Evolutionary conservation across 2,888 invertebrate species (phyloP).

Genomic region (Agrochola macilenta): DNA sequence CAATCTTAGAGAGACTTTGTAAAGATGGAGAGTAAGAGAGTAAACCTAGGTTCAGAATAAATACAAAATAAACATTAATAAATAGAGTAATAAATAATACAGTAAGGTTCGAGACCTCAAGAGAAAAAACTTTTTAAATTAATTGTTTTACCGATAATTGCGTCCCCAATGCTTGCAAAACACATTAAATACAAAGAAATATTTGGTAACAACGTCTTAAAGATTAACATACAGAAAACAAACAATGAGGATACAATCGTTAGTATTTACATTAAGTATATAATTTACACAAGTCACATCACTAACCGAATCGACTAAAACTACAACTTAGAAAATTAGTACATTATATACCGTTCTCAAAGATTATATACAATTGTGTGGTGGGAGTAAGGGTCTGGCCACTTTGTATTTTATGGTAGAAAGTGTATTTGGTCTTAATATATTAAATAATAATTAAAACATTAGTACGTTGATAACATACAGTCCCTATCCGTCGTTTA

Average conservation of each 20-base stretch:
- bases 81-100: slow-evolving; percentile 50
- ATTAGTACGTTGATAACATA: slow-evolving; percentile 59
- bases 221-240: slow-evolving; percentile 72
- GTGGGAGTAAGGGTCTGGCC: slow-evolving; percentile 86
- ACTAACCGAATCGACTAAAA: slow-evolving; percentile 83
- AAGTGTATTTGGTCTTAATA: slow-evolving; percentile 69
- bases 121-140: slow-evolving; percentile 22
- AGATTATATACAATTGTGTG: slow-evolving; percentile 85
- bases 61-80: slow-evolving; percentile 38
- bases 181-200: slow-evolving; percentile 86
- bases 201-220: slow-evolving; percentile 90
- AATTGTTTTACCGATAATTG: slow-evolving; percentile 47
- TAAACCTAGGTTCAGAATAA: slow-evolving; percentile 37
- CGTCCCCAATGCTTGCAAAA: slow-evolving; percentile 71
- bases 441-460: slow-evolving; percentile 58
- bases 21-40: slow-evolving; percentile 10
- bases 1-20: slow-evolving; percentile 46
- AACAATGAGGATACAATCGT: slow-evolving; percentile 72
- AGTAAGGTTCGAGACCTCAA: slow-evolving; percentile 35
- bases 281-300: slow-evolving; percentile 75
- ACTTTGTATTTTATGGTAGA: slow-evolving; percentile 72
- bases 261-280: slow-evolving; percentile 82
- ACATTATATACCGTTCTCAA: slow-evolving; percentile 65
- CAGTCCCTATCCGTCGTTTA: slow-evolving; percentile 38
- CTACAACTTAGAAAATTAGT: slow-evolving; percentile 76